These are phyloP conservation scores for Smithornis capensis DNA, from an alignment of 2,113 vertebrate genomes.

Conservation along the genomic window DNA sequence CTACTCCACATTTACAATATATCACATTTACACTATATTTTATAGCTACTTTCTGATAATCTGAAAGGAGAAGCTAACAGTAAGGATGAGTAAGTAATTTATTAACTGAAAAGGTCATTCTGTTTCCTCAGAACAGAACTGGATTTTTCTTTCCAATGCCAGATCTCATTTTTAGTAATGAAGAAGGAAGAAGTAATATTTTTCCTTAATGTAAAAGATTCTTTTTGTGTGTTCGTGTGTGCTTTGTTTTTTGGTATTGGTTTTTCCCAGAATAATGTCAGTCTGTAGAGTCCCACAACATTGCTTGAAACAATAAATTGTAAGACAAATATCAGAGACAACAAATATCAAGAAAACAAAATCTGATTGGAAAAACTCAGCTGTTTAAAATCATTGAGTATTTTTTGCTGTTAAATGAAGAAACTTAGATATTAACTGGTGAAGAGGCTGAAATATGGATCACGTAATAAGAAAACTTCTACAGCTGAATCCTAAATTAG, in stretches of 20 bases:
- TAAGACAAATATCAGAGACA: neutral
- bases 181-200: neutral
- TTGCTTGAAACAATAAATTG: neutral
- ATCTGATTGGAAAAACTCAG: neutral
- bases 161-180: neutral
- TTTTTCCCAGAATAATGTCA: neutral
- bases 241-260: rapidly evolving
- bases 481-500: neutral
- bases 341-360: neutral
- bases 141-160: neutral
- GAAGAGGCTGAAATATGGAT: neutral
- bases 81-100: neutral
- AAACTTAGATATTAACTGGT: neutral
- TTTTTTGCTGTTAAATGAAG: neutral
- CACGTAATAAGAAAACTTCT: neutral
- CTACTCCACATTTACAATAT: neutral
- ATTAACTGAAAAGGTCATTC: neutral
- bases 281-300: neutral
- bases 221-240: neutral
- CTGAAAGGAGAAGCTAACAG: neutral
- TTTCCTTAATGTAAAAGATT: neutral
- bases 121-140: neutral
- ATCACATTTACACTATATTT: neutral
- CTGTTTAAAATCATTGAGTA: neutral
- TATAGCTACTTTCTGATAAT: neutral